Evolutionary conservation across 2,888 invertebrate genomes (phyloP).

Genomic region (Eupeodes latifasciatus): DNA sequence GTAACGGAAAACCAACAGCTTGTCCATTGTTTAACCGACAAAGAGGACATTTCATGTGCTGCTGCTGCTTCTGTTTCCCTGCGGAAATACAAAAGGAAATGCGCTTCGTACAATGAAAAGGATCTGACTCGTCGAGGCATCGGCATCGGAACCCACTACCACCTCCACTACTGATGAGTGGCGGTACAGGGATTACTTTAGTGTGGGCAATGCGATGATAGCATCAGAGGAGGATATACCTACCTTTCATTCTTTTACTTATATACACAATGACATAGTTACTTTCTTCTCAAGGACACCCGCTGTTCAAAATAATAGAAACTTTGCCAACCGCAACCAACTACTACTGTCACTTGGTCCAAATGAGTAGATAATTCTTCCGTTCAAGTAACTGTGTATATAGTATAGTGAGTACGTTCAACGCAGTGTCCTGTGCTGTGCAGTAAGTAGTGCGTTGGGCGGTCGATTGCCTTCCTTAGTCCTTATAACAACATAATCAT

Average conservation of each 20-base stretch:
- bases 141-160: not conserved
- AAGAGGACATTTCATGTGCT: conserved; percentile 26
- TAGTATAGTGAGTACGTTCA: not conserved
- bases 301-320: conserved; percentile 28
- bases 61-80: not conserved
- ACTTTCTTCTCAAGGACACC: conserved; percentile 38
- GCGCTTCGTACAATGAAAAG: conserved; percentile 1
- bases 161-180: too few relatives aligned
- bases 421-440: conserved; percentile 2
- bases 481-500: not conserved
- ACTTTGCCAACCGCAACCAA: conserved; percentile 24
- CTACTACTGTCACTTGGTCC: conserved; percentile 19
- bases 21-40: conserved; percentile 19
- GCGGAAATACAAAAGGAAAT: conserved; percentile 14
- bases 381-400: conserved; percentile 12
- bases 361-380: conserved; percentile 40
- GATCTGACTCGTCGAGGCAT: not conserved
- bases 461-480: conserved; percentile 7
- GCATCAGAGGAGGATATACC: not conserved
- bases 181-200: not conserved
- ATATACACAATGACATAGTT: conserved; percentile 26
- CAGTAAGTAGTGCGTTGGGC: not conserved
- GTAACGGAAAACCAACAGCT: conserved; percentile 23
- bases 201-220: not conserved
- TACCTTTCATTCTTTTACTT: conserved; percentile 30